Base-by-base conservation (phyloP, 2,113 vertebrate species). In the Arothron firmamentum region DNA sequence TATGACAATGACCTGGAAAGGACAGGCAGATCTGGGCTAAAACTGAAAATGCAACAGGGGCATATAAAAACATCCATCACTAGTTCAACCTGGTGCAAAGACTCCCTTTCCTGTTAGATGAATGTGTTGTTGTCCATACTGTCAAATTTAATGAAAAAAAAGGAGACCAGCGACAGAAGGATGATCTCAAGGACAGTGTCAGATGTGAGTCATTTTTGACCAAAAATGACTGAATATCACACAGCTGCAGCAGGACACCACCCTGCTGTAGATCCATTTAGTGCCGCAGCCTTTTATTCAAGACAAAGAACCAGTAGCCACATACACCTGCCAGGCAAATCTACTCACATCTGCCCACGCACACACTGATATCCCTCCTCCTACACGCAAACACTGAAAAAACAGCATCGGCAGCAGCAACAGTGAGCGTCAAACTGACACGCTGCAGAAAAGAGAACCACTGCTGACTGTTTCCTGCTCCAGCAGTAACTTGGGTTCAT, bases 261-360 rank as follows among this genome's bases (percentile, higher is more conserved):
- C 34, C 34, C 34, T 62, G 51, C 67, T 57, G 61, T 62, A 53
- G 25, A 67, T 79, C n/a, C 65, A 65, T 73, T 77, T 52, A 54
- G 49, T 49, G 57, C 51, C n/a, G 13, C 68, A 80, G 58, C 75
- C 59, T 58, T 45, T 59, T 55, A 68, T 17, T 56, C 65, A 65
- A 77, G 77, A 82, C 72, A 69, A 67, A 79, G 75, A 76, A 82
- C 69, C 54, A 76, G 74, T 52, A 75, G 78, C 56, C 73, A 67
- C 65, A 78, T 74, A 71, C 77, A 86, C 81, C 85, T 87, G 73
- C 77, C 77, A 87, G 85, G 78, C 82, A 82, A 83, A 28, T 74
- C 67, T 70, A 81, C 86, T 81, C 79, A 83, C 80, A 79, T 83
- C 78, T 67, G 66, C 85, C 85, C 77, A 81, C 82, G 15, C 78